phyloP scores from a whole-genome alignment of 2,888 invertebrate species.

The Lydus trimaculatus region DNA sequence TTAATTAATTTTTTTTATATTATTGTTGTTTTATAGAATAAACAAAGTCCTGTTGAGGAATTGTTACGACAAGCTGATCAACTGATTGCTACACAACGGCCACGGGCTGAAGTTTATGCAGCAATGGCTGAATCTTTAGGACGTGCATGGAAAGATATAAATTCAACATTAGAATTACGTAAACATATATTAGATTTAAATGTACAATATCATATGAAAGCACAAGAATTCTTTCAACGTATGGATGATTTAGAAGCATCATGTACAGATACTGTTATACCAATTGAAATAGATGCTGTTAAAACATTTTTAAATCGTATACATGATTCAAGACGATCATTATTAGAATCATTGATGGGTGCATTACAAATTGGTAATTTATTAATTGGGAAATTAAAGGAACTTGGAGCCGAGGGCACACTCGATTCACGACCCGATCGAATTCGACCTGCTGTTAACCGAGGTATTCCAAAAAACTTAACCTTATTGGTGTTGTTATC shows the following conservation, averaged over 20 bases:
- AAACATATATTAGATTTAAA: constrained; percentile 80
- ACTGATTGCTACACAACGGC: constrained; percentile 78
- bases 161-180: constrained; percentile 77
- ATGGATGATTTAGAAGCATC: constrained; percentile 74
- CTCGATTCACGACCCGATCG: constrained; percentile 76
- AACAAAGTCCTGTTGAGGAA: constrained; percentile 89
- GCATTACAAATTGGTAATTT: constrained; percentile 82
- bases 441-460: constrained; percentile 60
- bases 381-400: constrained; percentile 75
- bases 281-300: constrained; percentile 76
- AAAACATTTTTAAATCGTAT: constrained; percentile 73
- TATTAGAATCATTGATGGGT: constrained; percentile 80
- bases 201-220: constrained; percentile 78
- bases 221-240: constrained; percentile 72
- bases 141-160: constrained; percentile 83
- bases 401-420: constrained; percentile 76
- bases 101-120: constrained; percentile 80
- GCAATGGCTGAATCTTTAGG: constrained; percentile 86
- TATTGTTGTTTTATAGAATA: constrained; percentile 66
- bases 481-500: neutral
- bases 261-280: constrained; percentile 72
- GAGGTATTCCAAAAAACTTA: constrained; percentile 55
- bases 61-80: constrained; percentile 87
- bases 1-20: neutral
- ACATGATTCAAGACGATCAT: constrained; percentile 73